Evolutionary conservation across 2,888 invertebrate genomes (phyloP), one percentile per base, ranked within the genome.

Genomic region (Cetonia aurata): DNA sequence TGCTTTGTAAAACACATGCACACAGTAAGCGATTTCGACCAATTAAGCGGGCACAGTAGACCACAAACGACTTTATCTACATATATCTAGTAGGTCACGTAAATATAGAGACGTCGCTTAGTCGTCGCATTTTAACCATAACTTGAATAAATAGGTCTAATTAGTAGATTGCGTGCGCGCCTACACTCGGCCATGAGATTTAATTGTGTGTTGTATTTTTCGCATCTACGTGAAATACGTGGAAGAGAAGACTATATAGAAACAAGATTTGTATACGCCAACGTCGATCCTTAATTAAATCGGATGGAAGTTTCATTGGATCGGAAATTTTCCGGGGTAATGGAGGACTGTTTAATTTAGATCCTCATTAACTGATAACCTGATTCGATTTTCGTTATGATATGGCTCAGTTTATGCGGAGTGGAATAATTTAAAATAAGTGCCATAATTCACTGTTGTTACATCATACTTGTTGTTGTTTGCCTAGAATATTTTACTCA

Each of bases 331-430:
- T 55, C 55, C 33, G 33, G 13, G 17, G 41, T 37, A 0, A n/a
- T 55, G n/a, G 53, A 25, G n/a, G 41, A 37, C 15, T 37, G 37
- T 41, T 56, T 56, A 56, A 56, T 56, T 56, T 56, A 56, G 56
- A 56, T 56, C 41, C 41, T 56, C 56, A 56, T 56, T 56, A 56
- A 56, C 41, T 56, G 56, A 56, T 56, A 56, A 56, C 56, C 15
- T 9, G 37, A 17, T 56, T 56, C 17, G 37, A 56, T 56, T 53
- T 56, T 10, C 56, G 41, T 56, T 41, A 37, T 56, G 13, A 37
- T 56, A 41, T 17, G 56, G 8, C 4, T 25, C 25, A 25, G 25
- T 25, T 25, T 25, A 25, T 4, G 4, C 25, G 25, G 25, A 25
- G 25, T 25, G 25, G 4, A 4, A 25, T 25, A n/a, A n/a, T 25